Conservation (phyloP, 2,888 invertebrate species). For the Incurvaria masculella region DNA sequence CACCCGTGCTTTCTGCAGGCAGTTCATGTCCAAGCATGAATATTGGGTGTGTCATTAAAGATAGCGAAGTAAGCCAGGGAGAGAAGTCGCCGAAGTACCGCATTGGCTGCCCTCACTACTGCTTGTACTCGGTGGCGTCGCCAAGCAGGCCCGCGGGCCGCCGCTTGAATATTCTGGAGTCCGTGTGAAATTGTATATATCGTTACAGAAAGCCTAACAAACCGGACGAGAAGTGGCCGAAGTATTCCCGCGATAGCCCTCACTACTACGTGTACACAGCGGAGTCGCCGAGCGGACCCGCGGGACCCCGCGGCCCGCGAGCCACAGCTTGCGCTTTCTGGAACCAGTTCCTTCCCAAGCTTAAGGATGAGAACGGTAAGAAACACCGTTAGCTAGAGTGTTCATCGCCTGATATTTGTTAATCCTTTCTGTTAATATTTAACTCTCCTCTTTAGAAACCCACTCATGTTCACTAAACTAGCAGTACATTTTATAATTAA, state of each 20-base stretch:
- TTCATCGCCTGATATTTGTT: too few species aligned
- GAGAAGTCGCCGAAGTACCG: too few species aligned
- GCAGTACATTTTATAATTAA: too few species aligned
- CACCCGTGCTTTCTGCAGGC: too few species aligned
- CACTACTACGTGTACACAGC: conserved; percentile 90
- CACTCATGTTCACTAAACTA: too few species aligned
- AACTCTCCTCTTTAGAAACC: too few species aligned
- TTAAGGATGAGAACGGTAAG: conserved; percentile 70
- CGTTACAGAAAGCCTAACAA: conserved; percentile 61
- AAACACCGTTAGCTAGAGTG: too few species aligned
- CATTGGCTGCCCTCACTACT: too few species aligned
- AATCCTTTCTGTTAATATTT: too few species aligned
- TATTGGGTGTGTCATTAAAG: too few species aligned
- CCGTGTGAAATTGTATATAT: conserved; percentile 2
- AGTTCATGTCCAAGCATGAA: too few species aligned
- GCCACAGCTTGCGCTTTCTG: conserved; percentile 92
- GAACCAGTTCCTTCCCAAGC: conserved; percentile 91
- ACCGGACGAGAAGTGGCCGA: conserved; percentile 81
- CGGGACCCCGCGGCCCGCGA: conserved; percentile 68
- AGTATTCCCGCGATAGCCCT: conserved; percentile 80
- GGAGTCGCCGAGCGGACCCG: conserved; percentile 65
- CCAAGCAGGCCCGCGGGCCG: background rate
- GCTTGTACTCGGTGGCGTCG: background rate
- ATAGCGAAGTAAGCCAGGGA: too few species aligned
- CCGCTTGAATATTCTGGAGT: conserved; percentile 3